These are phyloP conservation scores for Upupa epops DNA, from an alignment of 2,113 vertebrate genomes.

Conservation along the genomic window DNA sequence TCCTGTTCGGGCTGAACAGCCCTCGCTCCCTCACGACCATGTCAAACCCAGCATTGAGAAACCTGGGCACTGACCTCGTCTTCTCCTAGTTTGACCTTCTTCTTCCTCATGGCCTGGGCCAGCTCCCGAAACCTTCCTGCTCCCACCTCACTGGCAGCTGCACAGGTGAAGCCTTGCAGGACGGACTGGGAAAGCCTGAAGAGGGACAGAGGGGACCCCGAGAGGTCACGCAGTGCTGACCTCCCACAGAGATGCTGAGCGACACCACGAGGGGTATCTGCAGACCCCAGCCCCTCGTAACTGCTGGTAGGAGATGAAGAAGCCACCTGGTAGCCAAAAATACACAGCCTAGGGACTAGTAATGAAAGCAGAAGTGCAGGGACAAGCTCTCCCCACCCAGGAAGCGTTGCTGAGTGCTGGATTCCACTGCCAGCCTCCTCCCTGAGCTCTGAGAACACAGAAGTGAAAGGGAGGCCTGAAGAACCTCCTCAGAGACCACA, in stretches of 20 bases:
- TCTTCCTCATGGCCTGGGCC: constrained; percentile 41
- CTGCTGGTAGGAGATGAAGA: neutral
- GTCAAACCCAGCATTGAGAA: fast-evolving
- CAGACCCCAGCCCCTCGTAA: neutral
- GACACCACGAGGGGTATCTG: neutral
- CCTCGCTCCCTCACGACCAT: neutral
- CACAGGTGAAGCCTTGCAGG: constrained; percentile 63
- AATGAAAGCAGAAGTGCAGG: neutral
- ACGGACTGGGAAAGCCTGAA: constrained; percentile 57
- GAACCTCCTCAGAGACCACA: neutral
- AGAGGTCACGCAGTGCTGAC: neutral
- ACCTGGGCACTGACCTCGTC: constrained; percentile 39
- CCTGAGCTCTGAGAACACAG: neutral
- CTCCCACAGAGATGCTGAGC: neutral
- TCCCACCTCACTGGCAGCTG: neutral
- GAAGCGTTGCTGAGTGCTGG: neutral
- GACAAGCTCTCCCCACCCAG: neutral
- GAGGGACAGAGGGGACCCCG: neutral
- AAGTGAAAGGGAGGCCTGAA: neutral
- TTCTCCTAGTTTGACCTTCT: constrained; percentile 30
- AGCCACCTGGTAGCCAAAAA: neutral
- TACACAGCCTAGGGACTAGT: neutral
- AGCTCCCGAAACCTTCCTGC: constrained; percentile 9
- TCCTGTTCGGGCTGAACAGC: neutral
- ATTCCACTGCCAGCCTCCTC: neutral